Conservation (phyloP, 2,113 vertebrate genomes). For the Genyomyrus donnyi region DNA sequence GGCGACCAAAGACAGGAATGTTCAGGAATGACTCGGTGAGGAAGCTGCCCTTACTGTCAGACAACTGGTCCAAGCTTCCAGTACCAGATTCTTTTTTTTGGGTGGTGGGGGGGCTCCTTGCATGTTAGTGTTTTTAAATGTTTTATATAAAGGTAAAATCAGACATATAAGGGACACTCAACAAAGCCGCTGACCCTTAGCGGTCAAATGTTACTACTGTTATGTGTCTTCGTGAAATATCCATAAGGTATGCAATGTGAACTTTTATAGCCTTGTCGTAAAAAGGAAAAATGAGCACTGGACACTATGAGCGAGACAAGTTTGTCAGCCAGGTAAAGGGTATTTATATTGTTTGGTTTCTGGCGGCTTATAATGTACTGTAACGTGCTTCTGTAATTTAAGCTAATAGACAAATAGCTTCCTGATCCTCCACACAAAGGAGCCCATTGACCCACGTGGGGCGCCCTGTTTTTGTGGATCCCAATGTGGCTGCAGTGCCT, state of each 20-base stretch:
- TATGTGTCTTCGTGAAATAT: not conserved
- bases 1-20: not conserved
- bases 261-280: not conserved
- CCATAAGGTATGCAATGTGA: not conserved
- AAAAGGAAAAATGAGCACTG: not conserved
- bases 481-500: not conserved
- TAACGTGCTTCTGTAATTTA: not conserved
- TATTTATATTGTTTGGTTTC: not conserved
- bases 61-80: not conserved
- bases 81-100: not conserved
- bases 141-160: not conserved
- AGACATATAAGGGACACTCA: not conserved
- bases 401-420: not conserved
- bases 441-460: not conserved
- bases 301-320: not conserved
- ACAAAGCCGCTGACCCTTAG: not conserved
- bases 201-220: not conserved
- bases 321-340: not conserved
- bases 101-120: not conserved
- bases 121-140: not conserved
- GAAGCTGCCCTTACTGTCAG: not conserved
- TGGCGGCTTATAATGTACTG: not conserved
- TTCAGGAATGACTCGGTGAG: not conserved
- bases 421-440: not conserved
- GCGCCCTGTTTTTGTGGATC: not conserved